Conservation (phyloP, 1,140 invertebrate species). For the Tribolium castaneum region DNA sequence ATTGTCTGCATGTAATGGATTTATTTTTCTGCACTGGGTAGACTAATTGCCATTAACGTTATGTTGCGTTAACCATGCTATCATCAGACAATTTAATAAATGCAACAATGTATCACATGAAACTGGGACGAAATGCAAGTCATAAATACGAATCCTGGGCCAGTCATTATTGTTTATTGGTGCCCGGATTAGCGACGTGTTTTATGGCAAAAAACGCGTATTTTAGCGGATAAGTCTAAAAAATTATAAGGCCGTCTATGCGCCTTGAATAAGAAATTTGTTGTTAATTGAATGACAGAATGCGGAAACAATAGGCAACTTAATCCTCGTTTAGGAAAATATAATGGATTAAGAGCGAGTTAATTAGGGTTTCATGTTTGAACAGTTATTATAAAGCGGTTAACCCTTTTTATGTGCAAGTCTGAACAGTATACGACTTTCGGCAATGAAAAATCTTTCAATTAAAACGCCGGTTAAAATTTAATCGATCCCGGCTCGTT, state of each 20-base stretch:
- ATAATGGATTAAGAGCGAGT: constrained; percentile 29
- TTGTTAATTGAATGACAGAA: not conserved
- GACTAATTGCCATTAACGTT: constrained; percentile 2
- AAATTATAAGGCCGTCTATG: not conserved
- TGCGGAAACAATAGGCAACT: constrained; percentile 29
- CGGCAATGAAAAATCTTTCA: constrained; percentile 8
- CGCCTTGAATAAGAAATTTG: not conserved
- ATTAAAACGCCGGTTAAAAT: not conserved
- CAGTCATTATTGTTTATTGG: constrained; percentile 1
- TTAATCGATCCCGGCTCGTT: not conserved
- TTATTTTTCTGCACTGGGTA: not conserved
- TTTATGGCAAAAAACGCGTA: not conserved
- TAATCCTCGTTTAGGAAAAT: constrained; percentile 27
- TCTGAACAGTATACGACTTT: not conserved
- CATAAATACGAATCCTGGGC: constrained; percentile 9
- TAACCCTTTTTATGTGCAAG: constrained; percentile 26
- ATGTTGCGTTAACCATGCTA: not conserved
- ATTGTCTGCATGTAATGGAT: not conserved
- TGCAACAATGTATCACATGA: constrained; percentile 4
- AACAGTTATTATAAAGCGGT: constrained; percentile 35
- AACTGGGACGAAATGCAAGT: not conserved
- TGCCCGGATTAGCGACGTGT: not conserved
- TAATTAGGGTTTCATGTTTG: constrained; percentile 34
- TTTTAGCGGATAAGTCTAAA: not conserved
- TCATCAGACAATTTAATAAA: constrained; percentile 26